phyloP scores from a whole-genome alignment of 2,888 invertebrate genomes.

The Drosophila phalerata region DNA sequence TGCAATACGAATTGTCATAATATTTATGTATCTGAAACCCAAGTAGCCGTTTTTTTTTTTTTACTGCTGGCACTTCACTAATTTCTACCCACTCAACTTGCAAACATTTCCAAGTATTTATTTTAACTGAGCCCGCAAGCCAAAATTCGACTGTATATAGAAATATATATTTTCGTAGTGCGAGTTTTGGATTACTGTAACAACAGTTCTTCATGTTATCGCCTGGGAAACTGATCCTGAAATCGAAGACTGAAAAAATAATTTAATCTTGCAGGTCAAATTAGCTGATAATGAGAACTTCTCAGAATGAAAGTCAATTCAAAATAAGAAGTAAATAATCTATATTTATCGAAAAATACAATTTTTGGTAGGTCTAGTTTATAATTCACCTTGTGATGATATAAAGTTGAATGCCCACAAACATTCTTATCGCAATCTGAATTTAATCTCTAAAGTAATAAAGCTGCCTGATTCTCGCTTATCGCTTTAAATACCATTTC shows the following conservation, averaged over 20 bases:
- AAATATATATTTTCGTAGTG: not conserved
- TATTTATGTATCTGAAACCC: slow-evolving; percentile 16
- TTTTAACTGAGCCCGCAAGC: slow-evolving; percentile 13
- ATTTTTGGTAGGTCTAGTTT: not conserved
- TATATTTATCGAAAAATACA: too few relatives aligned
- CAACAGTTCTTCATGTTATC: slow-evolving; percentile 35
- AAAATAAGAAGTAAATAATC: not conserved
- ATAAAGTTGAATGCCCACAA: slow-evolving; percentile 3
- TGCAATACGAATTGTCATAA: slow-evolving; percentile 10
- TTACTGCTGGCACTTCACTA: slow-evolving; percentile 48
- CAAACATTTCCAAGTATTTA: slow-evolving; percentile 42
- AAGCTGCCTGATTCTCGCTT: slow-evolving; percentile 14
- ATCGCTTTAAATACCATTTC: slow-evolving; percentile 27
- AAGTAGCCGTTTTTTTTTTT: slow-evolving; percentile 3
- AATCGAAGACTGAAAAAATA: not conserved
- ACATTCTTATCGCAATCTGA: slow-evolving; percentile 2
- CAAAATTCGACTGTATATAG: slow-evolving; percentile 5
- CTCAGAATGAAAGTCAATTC: not conserved
- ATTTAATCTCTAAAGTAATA: slow-evolving; percentile 7
- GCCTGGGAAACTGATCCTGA: slow-evolving; percentile 41
- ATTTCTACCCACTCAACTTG: slow-evolving; percentile 27
- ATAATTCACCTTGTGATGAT: not conserved
- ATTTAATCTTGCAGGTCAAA: not conserved
- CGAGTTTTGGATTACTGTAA: slow-evolving; percentile 45
- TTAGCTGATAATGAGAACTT: not conserved